Percentiles rank a stretch among this genome's conserved stretches.
phyloP scores from a whole-genome alignment of 2,888 invertebrate species.

The Pristionchus arcanus region DNA sequence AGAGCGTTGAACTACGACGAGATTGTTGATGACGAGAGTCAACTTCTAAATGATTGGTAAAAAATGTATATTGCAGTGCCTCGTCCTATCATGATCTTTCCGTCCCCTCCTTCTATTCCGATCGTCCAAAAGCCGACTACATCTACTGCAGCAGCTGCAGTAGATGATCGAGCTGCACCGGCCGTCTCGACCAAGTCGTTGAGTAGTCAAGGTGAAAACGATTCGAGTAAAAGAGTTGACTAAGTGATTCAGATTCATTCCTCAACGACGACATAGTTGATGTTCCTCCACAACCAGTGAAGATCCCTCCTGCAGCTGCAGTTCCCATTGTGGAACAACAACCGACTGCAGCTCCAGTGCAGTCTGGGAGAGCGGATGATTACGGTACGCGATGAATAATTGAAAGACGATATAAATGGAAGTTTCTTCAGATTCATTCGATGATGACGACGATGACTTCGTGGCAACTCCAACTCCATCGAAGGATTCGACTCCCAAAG shows the following conservation, averaged over 20 bases:
- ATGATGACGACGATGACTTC: slow-evolving; percentile 28
- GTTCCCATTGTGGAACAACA: neutral
- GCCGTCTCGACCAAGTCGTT: neutral
- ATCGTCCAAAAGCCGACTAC: neutral
- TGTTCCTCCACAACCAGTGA: neutral
- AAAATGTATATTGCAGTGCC: neutral
- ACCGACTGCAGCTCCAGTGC: neutral
- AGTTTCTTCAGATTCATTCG: slow-evolving; percentile 38
- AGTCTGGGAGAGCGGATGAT: neutral
- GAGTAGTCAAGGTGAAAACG: slow-evolving; percentile 21
- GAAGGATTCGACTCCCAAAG: neutral
- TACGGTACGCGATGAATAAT: neutral
- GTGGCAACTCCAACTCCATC: neutral
- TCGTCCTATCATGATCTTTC: neutral
- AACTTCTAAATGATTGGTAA: too few relatives aligned
- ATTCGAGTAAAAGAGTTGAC: neutral
- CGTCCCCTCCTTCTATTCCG: neutral
- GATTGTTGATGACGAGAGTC: too few relatives aligned
- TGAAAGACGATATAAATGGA: neutral
- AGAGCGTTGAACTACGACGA: too few relatives aligned
- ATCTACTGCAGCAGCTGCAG: neutral
- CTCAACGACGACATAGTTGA: slow-evolving; percentile 4
- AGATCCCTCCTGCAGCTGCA: neutral
- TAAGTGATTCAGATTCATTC: slow-evolving; percentile 36
- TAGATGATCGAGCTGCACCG: neutral